Evolutionary conservation across 2,888 invertebrate genomes (phyloP).

Genomic region (Synergus japonicus): DNA sequence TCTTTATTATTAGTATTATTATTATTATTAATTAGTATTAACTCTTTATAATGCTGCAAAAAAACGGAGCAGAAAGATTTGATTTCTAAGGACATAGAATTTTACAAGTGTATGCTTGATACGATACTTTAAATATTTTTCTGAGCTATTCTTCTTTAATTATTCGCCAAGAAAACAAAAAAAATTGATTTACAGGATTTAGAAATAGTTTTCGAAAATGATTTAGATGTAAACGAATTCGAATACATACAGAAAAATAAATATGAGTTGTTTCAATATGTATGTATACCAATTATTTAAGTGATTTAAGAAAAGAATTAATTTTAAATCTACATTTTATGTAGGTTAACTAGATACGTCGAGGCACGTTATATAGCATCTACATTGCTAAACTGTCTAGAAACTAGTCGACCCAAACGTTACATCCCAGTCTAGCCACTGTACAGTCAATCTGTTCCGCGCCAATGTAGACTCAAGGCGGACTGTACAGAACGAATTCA

Average conservation of each 20-base stretch:
- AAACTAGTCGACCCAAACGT: too few species aligned
- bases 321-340: too few species aligned
- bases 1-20: too few species aligned
- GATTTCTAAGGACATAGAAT: not conserved
- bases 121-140: not conserved
- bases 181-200: not conserved
- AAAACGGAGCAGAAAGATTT: not conserved
- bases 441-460: too few species aligned
- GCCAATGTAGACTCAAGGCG: too few species aligned
- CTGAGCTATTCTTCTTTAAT: not conserved
- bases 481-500: too few species aligned
- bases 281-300: constrained; percentile 1
- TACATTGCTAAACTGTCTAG: too few species aligned
- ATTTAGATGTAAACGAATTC: not conserved
- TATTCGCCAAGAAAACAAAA: not conserved
- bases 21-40: not conserved
- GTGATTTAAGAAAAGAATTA: not conserved
- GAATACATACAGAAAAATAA: not conserved
- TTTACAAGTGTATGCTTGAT: not conserved
- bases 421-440: too few species aligned
- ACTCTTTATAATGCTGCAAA: not conserved
- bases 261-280: not conserved
- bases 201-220: not conserved
- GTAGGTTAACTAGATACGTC: too few species aligned
- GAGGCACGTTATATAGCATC: too few species aligned